Conservation (phyloP, 2,797 vertebrate genomes). For the Enteromius unitaeniatus region DNA sequence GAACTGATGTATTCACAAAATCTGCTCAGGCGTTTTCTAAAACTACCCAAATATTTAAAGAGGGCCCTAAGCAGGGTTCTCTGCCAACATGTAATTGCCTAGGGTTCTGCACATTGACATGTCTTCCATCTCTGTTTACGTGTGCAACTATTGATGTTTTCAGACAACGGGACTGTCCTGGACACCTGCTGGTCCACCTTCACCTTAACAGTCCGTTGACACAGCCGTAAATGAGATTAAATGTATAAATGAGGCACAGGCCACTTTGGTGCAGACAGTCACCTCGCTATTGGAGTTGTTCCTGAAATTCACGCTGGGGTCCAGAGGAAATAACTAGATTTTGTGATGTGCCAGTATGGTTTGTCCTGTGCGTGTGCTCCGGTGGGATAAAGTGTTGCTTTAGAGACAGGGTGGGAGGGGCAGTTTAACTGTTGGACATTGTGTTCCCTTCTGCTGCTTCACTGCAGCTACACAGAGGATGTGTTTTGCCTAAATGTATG, state of each 20-base stretch:
- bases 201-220: slow-evolving; percentile 1
- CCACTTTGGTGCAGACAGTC: not conserved
- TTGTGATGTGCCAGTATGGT: not conserved
- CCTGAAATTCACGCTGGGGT: not conserved
- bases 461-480: slow-evolving; percentile 12
- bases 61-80: not conserved
- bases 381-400: slow-evolving; percentile 41
- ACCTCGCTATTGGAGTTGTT: slow-evolving; percentile 1
- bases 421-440: slow-evolving; percentile 52
- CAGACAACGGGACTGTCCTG: slow-evolving; percentile 3
- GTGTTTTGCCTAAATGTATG: slow-evolving; percentile 2
- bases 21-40: slow-evolving; percentile 27
- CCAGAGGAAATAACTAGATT: not conserved
- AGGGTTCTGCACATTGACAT: not conserved
- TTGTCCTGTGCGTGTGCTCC: slow-evolving; percentile 21
- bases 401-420: slow-evolving; percentile 23
- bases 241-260: slow-evolving; percentile 71
- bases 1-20: slow-evolving; percentile 30
- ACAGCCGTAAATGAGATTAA: slow-evolving; percentile 73
- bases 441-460: slow-evolving; percentile 51
- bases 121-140: not conserved
- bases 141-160: not conserved
- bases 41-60: slow-evolving; percentile 23
- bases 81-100: not conserved
- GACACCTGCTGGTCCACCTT: not conserved